Percentiles rank a stretch among this genome's conserved stretches.
Conservation (phyloP, 2,113 vertebrate species). For the Pterocles gutturalis region DNA sequence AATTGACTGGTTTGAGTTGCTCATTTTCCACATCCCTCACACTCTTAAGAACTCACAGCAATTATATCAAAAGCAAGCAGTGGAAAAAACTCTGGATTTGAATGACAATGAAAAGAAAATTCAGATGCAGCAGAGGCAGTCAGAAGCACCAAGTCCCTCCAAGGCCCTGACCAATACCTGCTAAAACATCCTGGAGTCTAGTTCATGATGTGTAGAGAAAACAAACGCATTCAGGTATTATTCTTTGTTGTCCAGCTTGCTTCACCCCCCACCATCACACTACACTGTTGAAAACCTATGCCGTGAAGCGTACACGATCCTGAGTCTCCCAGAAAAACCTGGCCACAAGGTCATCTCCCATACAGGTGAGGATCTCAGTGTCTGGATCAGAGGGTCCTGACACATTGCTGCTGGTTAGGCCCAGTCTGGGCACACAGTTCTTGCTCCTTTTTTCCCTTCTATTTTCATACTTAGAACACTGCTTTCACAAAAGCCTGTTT, state of each 20-base stretch:
- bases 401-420: not conserved
- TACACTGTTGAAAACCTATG: not conserved
- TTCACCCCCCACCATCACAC: not conserved
- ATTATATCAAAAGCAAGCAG: not conserved
- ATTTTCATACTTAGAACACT: not conserved
- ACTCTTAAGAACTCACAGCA: not conserved
- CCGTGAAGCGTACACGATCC: fast-evolving
- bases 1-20: not conserved
- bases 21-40: not conserved
- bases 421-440: not conserved
- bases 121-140: not conserved
- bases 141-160: not conserved
- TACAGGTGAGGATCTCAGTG: not conserved
- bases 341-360: not conserved
- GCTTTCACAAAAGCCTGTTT: not conserved
- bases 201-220: not conserved
- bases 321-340: not conserved
- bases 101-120: constrained; percentile 11
- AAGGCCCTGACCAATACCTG: not conserved
- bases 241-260: not conserved
- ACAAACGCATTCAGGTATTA: not conserved
- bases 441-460: not conserved
- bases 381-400: not conserved
- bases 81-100: not conserved
- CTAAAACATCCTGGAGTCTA: not conserved